Evolutionary conservation across 2,113 vertebrate genomes (phyloP).

Genomic region (Chitala chitala): DNA sequence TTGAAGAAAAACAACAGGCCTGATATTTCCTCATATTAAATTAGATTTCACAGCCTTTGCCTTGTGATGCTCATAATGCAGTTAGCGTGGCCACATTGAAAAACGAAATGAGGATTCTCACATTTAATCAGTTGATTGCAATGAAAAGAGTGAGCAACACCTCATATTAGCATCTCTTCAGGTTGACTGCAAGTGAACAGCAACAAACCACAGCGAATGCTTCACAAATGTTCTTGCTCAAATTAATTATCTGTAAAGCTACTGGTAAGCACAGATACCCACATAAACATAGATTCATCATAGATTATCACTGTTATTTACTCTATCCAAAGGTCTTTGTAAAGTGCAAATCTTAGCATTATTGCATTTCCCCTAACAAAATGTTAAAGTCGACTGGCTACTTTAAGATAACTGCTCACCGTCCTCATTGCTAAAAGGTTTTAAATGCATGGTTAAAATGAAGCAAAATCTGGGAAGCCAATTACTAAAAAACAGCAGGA

Average conservation of each 20-base stretch:
- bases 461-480: not conserved
- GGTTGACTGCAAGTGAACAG: too few relatives aligned
- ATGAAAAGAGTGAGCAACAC: not conserved
- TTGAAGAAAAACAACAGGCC: not conserved
- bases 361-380: conserved; percentile 18
- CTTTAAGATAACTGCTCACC: not conserved
- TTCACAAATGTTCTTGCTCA: too few relatives aligned
- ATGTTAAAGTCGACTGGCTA: not conserved
- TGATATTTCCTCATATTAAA: conserved; percentile 6
- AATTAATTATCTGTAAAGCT: too few relatives aligned
- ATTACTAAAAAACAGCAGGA: not conserved
- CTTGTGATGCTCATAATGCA: not conserved
- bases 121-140: not conserved
- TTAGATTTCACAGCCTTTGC: conserved; percentile 12
- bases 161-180: not conserved
- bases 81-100: not conserved
- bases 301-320: not conserved
- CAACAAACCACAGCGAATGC: too few relatives aligned
- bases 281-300: too few relatives aligned
- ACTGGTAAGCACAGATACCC: too few relatives aligned
- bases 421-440: not conserved
- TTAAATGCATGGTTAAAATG: not conserved
- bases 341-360: conserved; percentile 65
- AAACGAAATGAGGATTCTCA: not conserved
- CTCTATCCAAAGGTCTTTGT: conserved; percentile 36